phyloP scores from a whole-genome alignment of 1,140 invertebrate genomes.

The Hycleus phaleratus region DNA sequence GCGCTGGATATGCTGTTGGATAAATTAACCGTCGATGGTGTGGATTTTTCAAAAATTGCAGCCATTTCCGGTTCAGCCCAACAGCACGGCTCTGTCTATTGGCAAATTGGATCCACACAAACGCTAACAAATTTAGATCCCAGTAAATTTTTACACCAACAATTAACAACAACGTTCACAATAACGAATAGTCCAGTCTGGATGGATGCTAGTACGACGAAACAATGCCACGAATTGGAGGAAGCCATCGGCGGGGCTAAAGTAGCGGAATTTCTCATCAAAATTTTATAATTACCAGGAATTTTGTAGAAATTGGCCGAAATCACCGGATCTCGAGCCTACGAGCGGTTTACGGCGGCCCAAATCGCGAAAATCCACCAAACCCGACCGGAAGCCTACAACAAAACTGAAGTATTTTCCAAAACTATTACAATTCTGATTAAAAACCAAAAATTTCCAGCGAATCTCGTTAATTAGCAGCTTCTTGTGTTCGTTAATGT shows the following conservation, averaged over 20 bases:
- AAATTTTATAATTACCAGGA: not conserved
- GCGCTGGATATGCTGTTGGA: conserved; percentile 88
- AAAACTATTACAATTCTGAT: not conserved
- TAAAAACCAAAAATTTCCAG: conserved; percentile 43
- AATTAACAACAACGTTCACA: conserved; percentile 71
- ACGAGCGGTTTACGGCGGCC: conserved; percentile 87
- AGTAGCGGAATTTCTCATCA: conserved; percentile 39
- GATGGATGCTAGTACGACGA: conserved; percentile 90
- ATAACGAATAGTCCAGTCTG: conserved; percentile 82
- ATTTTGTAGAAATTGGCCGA: conserved; percentile 60
- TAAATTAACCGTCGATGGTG: conserved; percentile 67
- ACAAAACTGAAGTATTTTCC: conserved; percentile 63
- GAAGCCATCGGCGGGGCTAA: conserved; percentile 68
- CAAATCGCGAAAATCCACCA: conserved; percentile 87
- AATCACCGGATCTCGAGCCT: conserved; percentile 86
- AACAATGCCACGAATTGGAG: conserved; percentile 74
- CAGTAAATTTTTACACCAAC: conserved; percentile 72
- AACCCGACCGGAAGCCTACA: conserved; percentile 64
- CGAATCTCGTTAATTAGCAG: conserved; percentile 90
- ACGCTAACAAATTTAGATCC: conserved; percentile 60
- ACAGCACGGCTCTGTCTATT: conserved; percentile 97
- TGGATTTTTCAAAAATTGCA: conserved; percentile 72
- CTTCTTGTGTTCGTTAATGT: conserved; percentile 80
- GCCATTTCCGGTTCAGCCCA: conserved; percentile 87
- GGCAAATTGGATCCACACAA: conserved; percentile 66